These are phyloP conservation scores for Trichogramma evanescens DNA, from an alignment of 2,888 invertebrate species.

Conservation along the genomic window DNA sequence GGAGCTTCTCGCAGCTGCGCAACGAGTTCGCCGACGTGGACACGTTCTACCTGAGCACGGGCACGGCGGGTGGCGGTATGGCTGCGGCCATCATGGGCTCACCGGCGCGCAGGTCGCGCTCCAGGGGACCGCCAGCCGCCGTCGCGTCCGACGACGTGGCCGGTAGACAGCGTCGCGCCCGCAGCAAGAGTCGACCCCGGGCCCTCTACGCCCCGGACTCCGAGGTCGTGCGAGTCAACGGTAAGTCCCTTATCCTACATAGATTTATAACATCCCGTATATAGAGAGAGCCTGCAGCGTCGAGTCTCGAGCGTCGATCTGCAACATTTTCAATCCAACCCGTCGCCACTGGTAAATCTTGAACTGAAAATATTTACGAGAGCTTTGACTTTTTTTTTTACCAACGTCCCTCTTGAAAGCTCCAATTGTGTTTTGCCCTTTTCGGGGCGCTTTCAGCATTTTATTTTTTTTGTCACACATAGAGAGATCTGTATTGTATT, in stretches of 20 bases:
- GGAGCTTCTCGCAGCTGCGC: conserved; percentile 87
- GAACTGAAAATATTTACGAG: too few relatives aligned
- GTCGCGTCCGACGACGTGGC: conserved; percentile 51
- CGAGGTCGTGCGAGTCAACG: conserved; percentile 71
- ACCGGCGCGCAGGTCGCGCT: conserved; percentile 61
- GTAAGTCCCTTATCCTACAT: conserved; percentile 41
- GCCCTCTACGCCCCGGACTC: conserved; percentile 76
- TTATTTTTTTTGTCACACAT: too few relatives aligned
- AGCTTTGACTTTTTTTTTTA: too few relatives aligned
- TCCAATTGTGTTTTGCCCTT: too few relatives aligned
- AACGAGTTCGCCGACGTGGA: conserved; percentile 89
- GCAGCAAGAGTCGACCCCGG: conserved; percentile 80
- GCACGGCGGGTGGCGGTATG: conserved; percentile 48
- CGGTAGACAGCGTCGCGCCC: conserved; percentile 57
- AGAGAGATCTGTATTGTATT: too few relatives aligned
- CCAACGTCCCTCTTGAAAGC: too few relatives aligned
- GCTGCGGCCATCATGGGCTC: conserved; percentile 50
- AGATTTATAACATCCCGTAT: too few relatives aligned
- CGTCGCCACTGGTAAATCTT: too few relatives aligned
- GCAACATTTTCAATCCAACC: too few relatives aligned
- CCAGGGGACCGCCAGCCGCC: conserved; percentile 51
- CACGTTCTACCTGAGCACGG: conserved; percentile 75
- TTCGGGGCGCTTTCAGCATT: too few relatives aligned
- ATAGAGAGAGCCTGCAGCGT: too few relatives aligned
- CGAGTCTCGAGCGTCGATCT: too few relatives aligned